phyloP scores from a whole-genome alignment of 2,113 vertebrate species.

The Zootoca vivipara region DNA sequence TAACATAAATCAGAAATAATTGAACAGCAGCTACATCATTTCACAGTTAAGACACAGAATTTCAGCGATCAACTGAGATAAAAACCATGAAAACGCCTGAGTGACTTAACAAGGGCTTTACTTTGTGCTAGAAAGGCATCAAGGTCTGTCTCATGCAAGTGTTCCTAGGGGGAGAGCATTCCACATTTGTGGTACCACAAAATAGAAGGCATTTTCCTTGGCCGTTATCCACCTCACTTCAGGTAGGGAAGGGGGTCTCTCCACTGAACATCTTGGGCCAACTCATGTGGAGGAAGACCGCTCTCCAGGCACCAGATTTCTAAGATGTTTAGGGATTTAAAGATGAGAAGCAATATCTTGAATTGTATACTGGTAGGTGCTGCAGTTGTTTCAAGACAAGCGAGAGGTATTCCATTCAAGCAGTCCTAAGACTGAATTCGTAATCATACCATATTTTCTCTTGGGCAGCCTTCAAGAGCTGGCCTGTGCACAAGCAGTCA shows the following conservation, averaged over 20 bases:
- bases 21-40: not conserved
- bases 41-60: not conserved
- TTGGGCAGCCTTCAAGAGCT: not conserved
- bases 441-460: not conserved
- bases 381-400: not conserved
- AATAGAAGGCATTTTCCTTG: not conserved
- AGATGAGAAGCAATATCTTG: not conserved
- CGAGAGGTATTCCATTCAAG: not conserved
- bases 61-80: not conserved
- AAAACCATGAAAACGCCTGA: not conserved
- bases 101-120: no score
- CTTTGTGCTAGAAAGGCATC: not conserved
- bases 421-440: no score
- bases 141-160: not conserved
- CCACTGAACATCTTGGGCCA: not conserved
- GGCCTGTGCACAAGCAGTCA: not conserved
- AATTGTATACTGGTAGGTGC: not conserved
- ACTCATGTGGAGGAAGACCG: not conserved
- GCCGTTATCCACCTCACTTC: not conserved
- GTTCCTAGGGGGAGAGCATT: not conserved
- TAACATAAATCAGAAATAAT: not conserved
- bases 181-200: not conserved
- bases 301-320: not conserved
- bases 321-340: not conserved
- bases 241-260: not conserved